phyloP scores from a whole-genome alignment of 1,140 invertebrate genomes.

The Nephotettix cincticeps region DNA sequence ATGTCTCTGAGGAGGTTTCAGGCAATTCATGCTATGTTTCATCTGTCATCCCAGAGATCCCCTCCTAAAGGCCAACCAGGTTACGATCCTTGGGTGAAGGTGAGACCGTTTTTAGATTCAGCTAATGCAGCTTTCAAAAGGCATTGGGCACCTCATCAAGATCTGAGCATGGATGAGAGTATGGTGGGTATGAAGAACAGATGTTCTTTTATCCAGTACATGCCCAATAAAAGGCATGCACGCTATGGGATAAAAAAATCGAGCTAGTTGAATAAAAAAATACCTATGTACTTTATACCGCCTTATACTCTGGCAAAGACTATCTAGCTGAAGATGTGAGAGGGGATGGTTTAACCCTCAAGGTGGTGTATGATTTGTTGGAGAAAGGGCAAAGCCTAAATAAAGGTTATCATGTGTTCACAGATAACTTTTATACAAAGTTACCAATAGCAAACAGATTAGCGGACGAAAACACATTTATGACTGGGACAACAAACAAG shows the following conservation, averaged over 20 bases:
- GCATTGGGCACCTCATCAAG: neutral
- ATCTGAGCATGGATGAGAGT: neutral
- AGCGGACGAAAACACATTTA: neutral
- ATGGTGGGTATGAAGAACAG: neutral
- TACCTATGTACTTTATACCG: constrained; percentile 10
- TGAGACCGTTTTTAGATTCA: neutral
- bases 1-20: neutral
- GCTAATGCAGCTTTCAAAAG: neutral
- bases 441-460: constrained; percentile 3
- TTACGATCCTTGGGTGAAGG: neutral
- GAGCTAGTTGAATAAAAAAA: neutral
- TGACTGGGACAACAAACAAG: constrained; percentile 20
- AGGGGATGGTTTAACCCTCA: neutral
- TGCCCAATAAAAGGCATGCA: neutral
- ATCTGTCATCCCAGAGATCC: neutral
- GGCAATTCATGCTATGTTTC: neutral
- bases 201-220: neutral
- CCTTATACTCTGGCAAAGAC: constrained; percentile 16
- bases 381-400: neutral
- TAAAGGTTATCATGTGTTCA: constrained; percentile 20
- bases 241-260: neutral
- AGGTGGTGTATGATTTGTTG: neutral
- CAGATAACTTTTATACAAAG: constrained; percentile 20
- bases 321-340: neutral
- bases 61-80: neutral